Evolutionary conservation across 1,140 invertebrate genomes (phyloP).

Genomic region (Yoshiicerus persimilis): DNA sequence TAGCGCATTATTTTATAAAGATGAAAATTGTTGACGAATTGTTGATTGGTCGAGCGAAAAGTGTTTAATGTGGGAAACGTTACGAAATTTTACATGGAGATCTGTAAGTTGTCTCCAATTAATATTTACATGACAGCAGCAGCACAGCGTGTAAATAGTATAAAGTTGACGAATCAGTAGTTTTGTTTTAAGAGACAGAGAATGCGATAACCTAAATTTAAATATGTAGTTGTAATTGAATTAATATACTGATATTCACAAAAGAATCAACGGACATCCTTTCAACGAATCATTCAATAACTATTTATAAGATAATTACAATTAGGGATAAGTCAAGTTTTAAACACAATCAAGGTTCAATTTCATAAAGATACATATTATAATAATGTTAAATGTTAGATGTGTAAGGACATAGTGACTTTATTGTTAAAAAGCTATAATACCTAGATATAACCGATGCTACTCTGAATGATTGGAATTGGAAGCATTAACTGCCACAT

Average conservation of each 20-base stretch:
- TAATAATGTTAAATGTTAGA: not conserved
- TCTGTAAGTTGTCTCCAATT: not conserved
- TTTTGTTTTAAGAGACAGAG: not conserved
- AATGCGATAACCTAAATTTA: not conserved
- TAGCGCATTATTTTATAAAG: not conserved
- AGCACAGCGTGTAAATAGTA: not conserved
- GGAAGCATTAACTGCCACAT: not conserved
- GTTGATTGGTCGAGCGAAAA: too few species aligned
- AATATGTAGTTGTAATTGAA: not conserved
- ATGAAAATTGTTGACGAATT: too few species aligned
- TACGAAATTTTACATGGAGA: not conserved
- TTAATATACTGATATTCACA: not conserved
- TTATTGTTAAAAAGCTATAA: not conserved
- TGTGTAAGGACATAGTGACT: not conserved
- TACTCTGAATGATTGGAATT: not conserved
- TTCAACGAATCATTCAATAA: conserved; percentile 3
- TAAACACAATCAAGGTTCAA: conserved; percentile 9
- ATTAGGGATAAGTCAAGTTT: not conserved
- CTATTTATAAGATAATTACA: not conserved
- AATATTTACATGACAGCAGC: too few species aligned
- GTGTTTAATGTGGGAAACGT: too few species aligned
- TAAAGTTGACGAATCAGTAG: not conserved
- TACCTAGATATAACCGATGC: not conserved
- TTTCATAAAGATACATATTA: not conserved
- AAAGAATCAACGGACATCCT: not conserved